phyloP scores from a whole-genome alignment of 2,113 vertebrate genomes.

The Odocoileus hemionus region DNA sequence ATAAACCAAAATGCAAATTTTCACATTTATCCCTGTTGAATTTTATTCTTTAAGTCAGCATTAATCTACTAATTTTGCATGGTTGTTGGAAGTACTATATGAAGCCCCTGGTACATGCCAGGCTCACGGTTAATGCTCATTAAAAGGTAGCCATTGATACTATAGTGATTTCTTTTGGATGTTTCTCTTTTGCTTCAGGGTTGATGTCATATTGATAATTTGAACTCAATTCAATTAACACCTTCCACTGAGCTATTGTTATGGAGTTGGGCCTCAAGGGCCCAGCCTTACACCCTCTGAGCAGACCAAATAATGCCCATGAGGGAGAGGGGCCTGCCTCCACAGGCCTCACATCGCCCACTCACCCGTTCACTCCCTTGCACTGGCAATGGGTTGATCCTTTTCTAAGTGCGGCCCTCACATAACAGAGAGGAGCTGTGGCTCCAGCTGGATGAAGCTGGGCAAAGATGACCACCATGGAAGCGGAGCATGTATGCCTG shows the following conservation, averaged over 20 bases:
- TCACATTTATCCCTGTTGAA: not conserved
- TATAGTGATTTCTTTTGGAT: not conserved
- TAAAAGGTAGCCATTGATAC: not conserved
- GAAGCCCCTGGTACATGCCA: not conserved
- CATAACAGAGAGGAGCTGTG: not conserved
- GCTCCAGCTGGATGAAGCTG: not conserved
- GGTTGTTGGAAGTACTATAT: not conserved
- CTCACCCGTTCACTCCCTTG: not conserved
- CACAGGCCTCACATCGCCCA: not conserved
- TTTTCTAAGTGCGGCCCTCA: not conserved
- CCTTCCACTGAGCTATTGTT: not conserved
- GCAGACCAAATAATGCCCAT: not conserved
- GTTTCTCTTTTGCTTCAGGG: not conserved
- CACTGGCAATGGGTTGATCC: not conserved
- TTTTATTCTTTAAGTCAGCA: not conserved
- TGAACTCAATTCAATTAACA: not conserved
- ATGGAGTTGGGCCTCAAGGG: not conserved
- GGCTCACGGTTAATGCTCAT: not conserved
- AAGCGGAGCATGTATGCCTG: not conserved
- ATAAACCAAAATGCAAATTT: not conserved
- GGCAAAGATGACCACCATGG: not conserved
- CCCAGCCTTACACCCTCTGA: not conserved
- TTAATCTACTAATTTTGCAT: not conserved
- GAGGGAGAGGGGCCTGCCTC: not conserved
- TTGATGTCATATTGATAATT: not conserved